A percentile compares a stretch with the other conserved stretches of the same genome.
Evolutionary conservation across 2,113 vertebrate genomes (phyloP).

Genomic region (Pongo abelii): DNA sequence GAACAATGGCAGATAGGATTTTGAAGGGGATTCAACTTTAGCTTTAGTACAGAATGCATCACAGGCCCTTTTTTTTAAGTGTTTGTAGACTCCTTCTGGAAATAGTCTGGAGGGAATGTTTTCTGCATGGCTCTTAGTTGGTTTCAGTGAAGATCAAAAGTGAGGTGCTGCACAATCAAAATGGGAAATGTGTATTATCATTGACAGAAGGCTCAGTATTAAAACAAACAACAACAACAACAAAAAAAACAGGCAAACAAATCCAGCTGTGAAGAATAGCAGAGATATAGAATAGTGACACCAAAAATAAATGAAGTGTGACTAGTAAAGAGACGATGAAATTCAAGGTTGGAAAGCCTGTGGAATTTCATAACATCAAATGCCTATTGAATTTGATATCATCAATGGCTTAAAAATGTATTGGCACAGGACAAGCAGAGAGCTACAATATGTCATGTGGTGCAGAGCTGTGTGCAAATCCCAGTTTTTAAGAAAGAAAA

Average conservation of each 20-base stretch:
- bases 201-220: slow-evolving; percentile 67
- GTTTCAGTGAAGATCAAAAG: slow-evolving; percentile 70
- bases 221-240: neutral
- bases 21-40: neutral
- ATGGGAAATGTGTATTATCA: slow-evolving; percentile 61
- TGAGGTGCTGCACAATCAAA: slow-evolving; percentile 47
- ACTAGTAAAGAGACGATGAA: slow-evolving; percentile 44
- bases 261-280: slow-evolving; percentile 64
- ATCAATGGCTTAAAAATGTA: slow-evolving; percentile 64
- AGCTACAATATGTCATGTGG: slow-evolving; percentile 50
- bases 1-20: neutral
- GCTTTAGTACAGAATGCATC: neutral
- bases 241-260: slow-evolving; percentile 65
- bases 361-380: slow-evolving; percentile 61
- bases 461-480: slow-evolving; percentile 63
- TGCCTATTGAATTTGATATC: slow-evolving; percentile 61
- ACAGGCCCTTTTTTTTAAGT: slow-evolving; percentile 37
- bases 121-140: slow-evolving; percentile 61
- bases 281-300: slow-evolving; percentile 61
- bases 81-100: slow-evolving; percentile 13
- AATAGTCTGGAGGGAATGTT: neutral
- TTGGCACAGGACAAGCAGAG: slow-evolving; percentile 59
- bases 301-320: slow-evolving; percentile 64
- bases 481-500: slow-evolving; percentile 61
- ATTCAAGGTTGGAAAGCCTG: slow-evolving; percentile 54